Base-by-base conservation (phyloP, 2,797 vertebrate genomes). In the Florisuga fusca region DNA sequence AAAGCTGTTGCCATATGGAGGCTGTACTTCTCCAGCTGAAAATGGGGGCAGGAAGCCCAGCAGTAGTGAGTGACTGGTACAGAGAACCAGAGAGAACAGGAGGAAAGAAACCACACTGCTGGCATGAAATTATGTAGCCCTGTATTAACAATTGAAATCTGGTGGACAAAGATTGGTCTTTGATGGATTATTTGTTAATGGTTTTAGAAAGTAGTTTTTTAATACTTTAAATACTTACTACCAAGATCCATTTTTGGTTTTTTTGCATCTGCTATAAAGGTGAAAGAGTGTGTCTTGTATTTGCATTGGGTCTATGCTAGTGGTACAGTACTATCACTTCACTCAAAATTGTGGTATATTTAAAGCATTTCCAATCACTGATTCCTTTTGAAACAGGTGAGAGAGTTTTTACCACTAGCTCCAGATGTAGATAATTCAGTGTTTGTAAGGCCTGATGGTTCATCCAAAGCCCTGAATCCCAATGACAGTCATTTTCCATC, bases 331-430 rank as follows among this genome's bases (percentile, higher is more conserved):
- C 14, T 59, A 67, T 8, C 7, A 2, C 53, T 53, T 55, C 33
- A 46, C 16, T 80, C 68, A 33, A 3, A 58, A 31, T 26, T 63
- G 27, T 36, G 7, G 9, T 17, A 0, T 54, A 2, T 81, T 62
- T 84, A 63, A 89, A 92, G n/a, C 15, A 12, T 57, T 87, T 85
- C 17, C 34, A 89, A 22, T 58, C 26, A 21, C 45, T 7, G 4
- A 41, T 84, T 80, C 13, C 48, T 90, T 93, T 85, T 92, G 43
- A 76, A 89, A 88, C 91, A 97, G 97, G 93, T 87, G 67, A 74
- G 41, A 77, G 74, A 72, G 34, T 94, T 97, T 85, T 75, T 95
- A 20, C 94, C 91, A 0, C 76, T 96, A 14, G 19, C 23, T 68
- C 78, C 94, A 73, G 94, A 88, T 38, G 27, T 23, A 26, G 94